phyloP scores from a whole-genome alignment of 2,888 invertebrate species.

The Iphiclides podalirius region DNA sequence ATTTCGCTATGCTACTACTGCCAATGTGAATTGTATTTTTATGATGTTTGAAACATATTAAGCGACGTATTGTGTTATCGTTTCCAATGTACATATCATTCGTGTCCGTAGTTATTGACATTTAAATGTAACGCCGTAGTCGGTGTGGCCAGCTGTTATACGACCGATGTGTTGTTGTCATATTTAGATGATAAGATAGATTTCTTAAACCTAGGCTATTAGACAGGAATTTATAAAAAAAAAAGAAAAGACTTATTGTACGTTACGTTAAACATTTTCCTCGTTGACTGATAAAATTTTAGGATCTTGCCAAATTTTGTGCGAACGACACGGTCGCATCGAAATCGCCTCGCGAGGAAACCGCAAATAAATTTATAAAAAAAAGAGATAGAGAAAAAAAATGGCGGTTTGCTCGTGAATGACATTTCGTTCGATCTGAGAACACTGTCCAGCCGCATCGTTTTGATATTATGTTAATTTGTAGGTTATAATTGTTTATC shows the following conservation, averaged over 20 bases:
- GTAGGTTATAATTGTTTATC: constrained; percentile 10
- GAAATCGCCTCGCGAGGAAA: constrained; percentile 27
- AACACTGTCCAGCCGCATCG: constrained; percentile 14
- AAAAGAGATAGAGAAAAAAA: constrained; percentile 7
- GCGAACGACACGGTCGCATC: constrained; percentile 35
- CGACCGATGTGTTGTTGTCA: constrained; percentile 13
- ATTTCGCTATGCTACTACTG: not conserved
- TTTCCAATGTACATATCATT: not conserved
- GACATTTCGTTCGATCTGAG: constrained; percentile 7
- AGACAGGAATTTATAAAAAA: constrained; percentile 29
- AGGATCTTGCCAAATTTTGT: constrained; percentile 65
- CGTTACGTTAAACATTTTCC: constrained; percentile 35
- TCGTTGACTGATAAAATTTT: constrained; percentile 54
- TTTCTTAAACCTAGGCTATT: constrained; percentile 6
- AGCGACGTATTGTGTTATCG: no score
- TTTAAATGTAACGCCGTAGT: constrained; percentile 20
- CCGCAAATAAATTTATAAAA: constrained; percentile 29
- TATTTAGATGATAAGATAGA: constrained; percentile 8
- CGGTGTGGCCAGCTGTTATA: constrained; percentile 16
- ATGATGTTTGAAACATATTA: no score
- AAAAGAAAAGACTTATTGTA: constrained; percentile 41
- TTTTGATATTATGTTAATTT: constrained; percentile 22
- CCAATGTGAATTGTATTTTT: not conserved
- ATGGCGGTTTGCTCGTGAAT: constrained; percentile 1
- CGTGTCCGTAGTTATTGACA: not conserved